Base-by-base conservation (phyloP, 2,797 vertebrate genomes). In the Sphenopsis melanotis region DNA sequence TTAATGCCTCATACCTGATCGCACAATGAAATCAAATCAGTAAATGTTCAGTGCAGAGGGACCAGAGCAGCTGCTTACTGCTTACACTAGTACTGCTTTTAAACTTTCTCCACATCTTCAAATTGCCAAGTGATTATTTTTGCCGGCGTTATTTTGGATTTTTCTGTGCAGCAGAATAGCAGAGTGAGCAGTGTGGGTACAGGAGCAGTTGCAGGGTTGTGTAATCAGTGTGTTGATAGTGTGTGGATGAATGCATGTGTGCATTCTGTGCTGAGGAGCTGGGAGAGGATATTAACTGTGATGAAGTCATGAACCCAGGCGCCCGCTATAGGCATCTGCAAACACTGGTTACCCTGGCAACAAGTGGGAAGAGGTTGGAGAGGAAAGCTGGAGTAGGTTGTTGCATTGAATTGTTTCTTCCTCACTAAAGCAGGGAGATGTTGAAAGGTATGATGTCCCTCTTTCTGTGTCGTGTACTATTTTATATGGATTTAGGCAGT, bases 311-410 rank as follows among this genome's bases (percentile, higher is more conserved):
- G 92, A 96, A 96, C 98, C 86, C 94, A 90, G 93, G 96, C 94
- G 83, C 95, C 83, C 90, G 91, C 95, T 97, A 95, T 97, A 93
- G 93, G 95, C 96, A 95, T 96, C 97, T 96, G 91, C 97, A 97
- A 98, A 98, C 97, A 97, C 97, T 89, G 89, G 98, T 98, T 98
- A 93, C 98, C 97, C 92, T 95, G 98, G 98, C 97, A 98, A 98
- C 98, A 92, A 95, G 96, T 97, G 95, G 96, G 93, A 97, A 97
- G 96, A 97, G 95, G 94, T 95, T 88, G 94, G 95, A 94, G 94
- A 92, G 96, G 93, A 90, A 93, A 95, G 95, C 95, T 97, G 96
- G 94, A 96, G 93, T 96, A 95, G 95, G 94, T 98, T 97, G 95
- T 96, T 98, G 94, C 94, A 94, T 94, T 97, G 94, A 97, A 95